Evolutionary conservation across 2,113 vertebrate genomes (phyloP), one percentile per base, ranked within the genome.

Genomic region (Oryzias woworae): DNA sequence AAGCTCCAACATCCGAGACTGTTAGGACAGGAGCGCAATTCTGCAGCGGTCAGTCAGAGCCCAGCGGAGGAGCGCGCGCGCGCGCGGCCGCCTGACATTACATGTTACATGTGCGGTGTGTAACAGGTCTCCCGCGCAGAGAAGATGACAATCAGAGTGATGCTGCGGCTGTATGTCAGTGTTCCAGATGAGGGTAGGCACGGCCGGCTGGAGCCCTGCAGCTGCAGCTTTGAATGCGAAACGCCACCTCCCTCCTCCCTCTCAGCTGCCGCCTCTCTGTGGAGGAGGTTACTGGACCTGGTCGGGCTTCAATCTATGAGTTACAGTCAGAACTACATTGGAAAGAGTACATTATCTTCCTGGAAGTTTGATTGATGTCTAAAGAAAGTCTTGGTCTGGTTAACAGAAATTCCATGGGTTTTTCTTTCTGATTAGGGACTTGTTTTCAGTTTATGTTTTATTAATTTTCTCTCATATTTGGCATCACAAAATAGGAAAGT

Each of bases 211-310:
- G 68, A 57, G 76, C 43, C 68, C 73, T 62, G 31, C 64, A 68
- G 81, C 69, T 66, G 69, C 55, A 50, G 58, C 58, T 73, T 68
- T 75, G 61, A 72, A 76, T 82, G 80, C 75, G 65, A 75, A 71
- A 80, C 71, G 73, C 83, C 78, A 62, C 87, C 81, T 80, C 87
- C 72, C 81, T 80, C 81, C 75, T 76, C 74, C 68, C 70, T 42
- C 73, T 48, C 53, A 58, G 72, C 52, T 67, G 26, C 67, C 62
- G 48, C 64, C 73, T 65, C 76, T 76, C 75, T 64, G 64, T 26
- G 73, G 72, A 80, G 49, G 78, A 41, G 52, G 12, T 18, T 73
- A 10, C 31, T 36, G 53, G 75, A 79, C 56, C 57, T 66, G 53
- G 62, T 64, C 59, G 56, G 16, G 60, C 60, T 69, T 16, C 36